phyloP scores from a whole-genome alignment of 2,797 vertebrate genomes.

The Pantherophis alleghaniensis region DNA sequence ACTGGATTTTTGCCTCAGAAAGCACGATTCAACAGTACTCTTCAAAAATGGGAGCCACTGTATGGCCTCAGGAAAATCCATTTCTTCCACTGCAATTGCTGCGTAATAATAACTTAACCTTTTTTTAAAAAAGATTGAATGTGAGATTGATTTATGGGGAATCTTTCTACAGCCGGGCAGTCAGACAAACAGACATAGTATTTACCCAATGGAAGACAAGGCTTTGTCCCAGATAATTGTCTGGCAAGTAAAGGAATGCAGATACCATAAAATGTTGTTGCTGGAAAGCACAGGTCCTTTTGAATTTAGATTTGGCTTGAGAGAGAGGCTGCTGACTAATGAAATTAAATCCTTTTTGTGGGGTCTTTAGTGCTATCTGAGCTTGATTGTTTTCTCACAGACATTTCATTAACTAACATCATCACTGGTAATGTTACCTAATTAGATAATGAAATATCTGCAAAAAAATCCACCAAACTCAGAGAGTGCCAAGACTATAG shows the following conservation, averaged over 20 bases:
- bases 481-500: background rate
- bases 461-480: background rate
- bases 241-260: background rate
- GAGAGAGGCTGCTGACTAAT: background rate
- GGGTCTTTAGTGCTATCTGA: background rate
- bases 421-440: background rate
- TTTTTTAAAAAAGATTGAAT: background rate
- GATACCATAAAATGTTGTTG: background rate
- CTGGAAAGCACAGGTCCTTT: background rate
- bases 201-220: background rate
- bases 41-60: background rate
- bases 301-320: background rate
- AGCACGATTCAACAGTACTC: background rate
- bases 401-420: background rate
- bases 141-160: background rate
- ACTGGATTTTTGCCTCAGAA: background rate
- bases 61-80: background rate
- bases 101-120: background rate
- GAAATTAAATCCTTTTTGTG: background rate
- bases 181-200: background rate
- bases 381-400: background rate
- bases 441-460: background rate
- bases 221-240: too few relatives aligned
- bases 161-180: background rate
- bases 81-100: background rate